Evolutionary conservation across 2,888 invertebrate species (phyloP).

Genomic region (Melikaiella ostensackeni): DNA sequence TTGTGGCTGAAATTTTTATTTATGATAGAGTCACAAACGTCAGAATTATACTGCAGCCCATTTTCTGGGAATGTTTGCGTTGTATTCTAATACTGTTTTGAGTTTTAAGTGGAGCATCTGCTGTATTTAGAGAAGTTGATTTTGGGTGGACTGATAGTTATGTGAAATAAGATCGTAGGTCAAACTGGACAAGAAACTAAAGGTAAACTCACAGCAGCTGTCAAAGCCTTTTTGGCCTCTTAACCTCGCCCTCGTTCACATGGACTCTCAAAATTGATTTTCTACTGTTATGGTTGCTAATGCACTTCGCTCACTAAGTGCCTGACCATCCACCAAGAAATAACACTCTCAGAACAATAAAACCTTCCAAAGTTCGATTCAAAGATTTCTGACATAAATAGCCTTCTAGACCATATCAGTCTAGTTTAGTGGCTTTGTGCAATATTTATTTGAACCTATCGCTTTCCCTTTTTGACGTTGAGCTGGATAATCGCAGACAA

Average conservation of each 20-base stretch:
- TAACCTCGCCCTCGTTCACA: constrained; percentile 27
- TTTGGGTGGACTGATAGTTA: not conserved
- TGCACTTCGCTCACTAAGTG: constrained; percentile 5
- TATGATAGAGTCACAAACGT: not conserved
- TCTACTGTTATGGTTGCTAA: constrained; percentile 31
- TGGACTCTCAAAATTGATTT: constrained; percentile 3
- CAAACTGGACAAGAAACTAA: constrained; percentile 14
- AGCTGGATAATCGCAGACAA: constrained; percentile 32
- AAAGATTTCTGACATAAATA: not conserved
- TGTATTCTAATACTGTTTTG: not conserved
- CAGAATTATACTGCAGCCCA: not conserved
- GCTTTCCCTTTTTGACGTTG: constrained; percentile 18
- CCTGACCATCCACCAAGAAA: not conserved
- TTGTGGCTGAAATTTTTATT: not conserved
- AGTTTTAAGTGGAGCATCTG: not conserved
- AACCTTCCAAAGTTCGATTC: not conserved
- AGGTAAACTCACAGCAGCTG: constrained; percentile 9
- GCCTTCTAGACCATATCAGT: not conserved
- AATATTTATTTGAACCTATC: not conserved
- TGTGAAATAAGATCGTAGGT: not conserved
- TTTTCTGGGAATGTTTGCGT: not conserved
- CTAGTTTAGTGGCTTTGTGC: not conserved
- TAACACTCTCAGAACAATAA: constrained; percentile 11
- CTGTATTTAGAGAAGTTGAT: not conserved
- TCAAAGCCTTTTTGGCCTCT: constrained; percentile 33